Conservation (phyloP, 2,888 invertebrate genomes). For the Aquatica leii region DNA sequence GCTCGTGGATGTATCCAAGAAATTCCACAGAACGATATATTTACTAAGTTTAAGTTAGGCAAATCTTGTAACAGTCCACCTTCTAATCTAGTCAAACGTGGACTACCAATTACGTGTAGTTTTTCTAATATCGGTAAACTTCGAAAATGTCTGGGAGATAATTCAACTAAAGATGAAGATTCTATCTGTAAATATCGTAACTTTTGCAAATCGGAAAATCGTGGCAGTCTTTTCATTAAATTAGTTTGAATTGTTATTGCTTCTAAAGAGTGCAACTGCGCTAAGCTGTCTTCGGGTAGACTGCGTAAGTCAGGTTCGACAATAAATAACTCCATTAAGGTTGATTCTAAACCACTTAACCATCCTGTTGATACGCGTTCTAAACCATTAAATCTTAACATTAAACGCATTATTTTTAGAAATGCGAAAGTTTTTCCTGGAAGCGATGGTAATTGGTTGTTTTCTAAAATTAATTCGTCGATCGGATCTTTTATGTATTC, state of each 20-base stretch:
- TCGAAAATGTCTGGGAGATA: constrained; percentile 75
- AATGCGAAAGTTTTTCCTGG: constrained; percentile 83
- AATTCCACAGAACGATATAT: constrained; percentile 80
- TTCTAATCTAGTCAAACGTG: constrained; percentile 73
- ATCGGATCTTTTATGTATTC: constrained; percentile 74
- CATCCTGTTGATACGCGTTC: constrained; percentile 84
- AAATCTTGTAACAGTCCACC: constrained; percentile 72
- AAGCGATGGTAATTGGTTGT: constrained; percentile 85
- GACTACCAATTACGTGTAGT: constrained; percentile 76
- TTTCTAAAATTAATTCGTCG: constrained; percentile 87
- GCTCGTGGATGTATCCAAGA: constrained; percentile 82
- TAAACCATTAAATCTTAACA: constrained; percentile 84
- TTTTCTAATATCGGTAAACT: constrained; percentile 77
- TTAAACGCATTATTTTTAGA: constrained; percentile 77
- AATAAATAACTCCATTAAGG: constrained; percentile 82
- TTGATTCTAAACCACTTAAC: constrained; percentile 79
- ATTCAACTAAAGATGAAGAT: constrained; percentile 70
- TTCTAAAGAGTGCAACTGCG: constrained; percentile 77
- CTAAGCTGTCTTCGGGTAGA: constrained; percentile 80
- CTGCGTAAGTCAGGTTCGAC: constrained; percentile 84
- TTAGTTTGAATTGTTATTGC: constrained; percentile 85
- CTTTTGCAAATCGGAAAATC: constrained; percentile 74
- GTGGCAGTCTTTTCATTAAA: constrained; percentile 76
- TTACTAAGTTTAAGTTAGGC: constrained; percentile 73
- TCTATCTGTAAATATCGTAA: constrained; percentile 79